A percentile compares a stretch with the other conserved stretches of the same genome.
phyloP scores from a whole-genome alignment of 92 coral and sea anemone genomes.

The Blastomussa wellsi region DNA sequence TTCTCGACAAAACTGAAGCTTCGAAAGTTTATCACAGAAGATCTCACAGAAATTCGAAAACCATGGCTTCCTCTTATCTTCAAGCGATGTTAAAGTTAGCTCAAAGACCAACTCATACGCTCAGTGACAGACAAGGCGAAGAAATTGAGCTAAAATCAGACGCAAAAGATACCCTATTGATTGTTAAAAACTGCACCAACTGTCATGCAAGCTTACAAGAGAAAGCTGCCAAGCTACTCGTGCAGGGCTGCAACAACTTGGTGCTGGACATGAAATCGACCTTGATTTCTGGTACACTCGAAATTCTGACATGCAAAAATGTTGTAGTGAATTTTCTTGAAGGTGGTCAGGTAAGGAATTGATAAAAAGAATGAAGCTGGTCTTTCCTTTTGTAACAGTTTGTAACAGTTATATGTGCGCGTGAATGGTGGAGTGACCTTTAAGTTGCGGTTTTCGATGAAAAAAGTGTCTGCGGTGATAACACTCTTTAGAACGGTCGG shows the following conservation, averaged over 20 bases:
- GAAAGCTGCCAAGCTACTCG: constrained; percentile 83
- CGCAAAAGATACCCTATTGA: constrained; percentile 63
- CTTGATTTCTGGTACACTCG: constrained; percentile 80
- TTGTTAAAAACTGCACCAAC: constrained; percentile 75
- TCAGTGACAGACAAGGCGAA: constrained; percentile 68
- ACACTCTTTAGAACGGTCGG: no score
- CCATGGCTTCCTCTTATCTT: constrained; percentile 31
- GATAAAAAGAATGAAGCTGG: not conserved
- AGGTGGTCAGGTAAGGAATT: constrained; percentile 73
- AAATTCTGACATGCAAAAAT: constrained; percentile 75
- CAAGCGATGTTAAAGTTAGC: constrained; percentile 46
- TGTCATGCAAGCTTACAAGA: constrained; percentile 65
- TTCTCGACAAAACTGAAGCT: not conserved
- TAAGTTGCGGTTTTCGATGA: no score
- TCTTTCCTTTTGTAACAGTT: not conserved
- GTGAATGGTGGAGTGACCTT: no score
- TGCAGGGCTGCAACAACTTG: constrained; percentile 83
- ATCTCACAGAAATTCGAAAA: not conserved
- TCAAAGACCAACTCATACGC: constrained; percentile 65
- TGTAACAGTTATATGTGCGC: no score
- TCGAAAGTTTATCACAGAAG: not conserved
- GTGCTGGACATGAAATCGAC: constrained; percentile 69
- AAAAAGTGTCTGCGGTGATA: no score
- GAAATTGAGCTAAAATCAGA: constrained; percentile 67
- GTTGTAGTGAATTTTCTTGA: constrained; percentile 78